A percentile compares a stretch with the other conserved stretches of the same genome.
phyloP scores from a whole-genome alignment of 2,888 invertebrate genomes.

The Pristionchus japonicus region DNA sequence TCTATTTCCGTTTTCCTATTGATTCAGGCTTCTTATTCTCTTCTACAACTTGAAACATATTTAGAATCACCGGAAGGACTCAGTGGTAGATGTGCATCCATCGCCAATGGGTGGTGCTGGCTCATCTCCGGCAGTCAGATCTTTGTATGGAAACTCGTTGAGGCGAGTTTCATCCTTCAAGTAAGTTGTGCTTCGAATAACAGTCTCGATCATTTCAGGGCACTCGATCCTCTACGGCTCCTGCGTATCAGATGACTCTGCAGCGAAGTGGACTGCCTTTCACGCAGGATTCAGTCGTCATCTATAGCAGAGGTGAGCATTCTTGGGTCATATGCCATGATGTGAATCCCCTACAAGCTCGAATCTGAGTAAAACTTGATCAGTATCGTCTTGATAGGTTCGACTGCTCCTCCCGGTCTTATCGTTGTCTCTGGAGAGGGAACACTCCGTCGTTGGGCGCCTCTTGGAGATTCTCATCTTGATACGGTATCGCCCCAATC shows the following conservation, averaged over 20 bases:
- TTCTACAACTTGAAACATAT: neutral
- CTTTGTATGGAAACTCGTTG: conserved; percentile 39
- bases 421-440: conserved; percentile 38
- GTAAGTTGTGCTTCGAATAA: neutral
- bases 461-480: conserved; percentile 31
- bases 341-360: neutral
- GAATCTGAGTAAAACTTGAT: neutral
- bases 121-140: conserved; percentile 37
- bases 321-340: no score
- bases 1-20: neutral
- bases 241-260: conserved; percentile 1
- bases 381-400: neutral
- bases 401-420: neutral
- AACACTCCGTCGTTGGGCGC: conserved; percentile 26
- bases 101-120: conserved; percentile 44
- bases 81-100: conserved; percentile 22
- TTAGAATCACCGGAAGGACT: conserved; percentile 17
- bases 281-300: conserved; percentile 34
- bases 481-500: conserved; percentile 26
- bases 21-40: no score
- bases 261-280: conserved; percentile 43
- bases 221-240: neutral
- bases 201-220: neutral
- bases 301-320: conserved; percentile 29
- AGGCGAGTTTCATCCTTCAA: neutral